Conservation (phyloP, 2,888 invertebrate genomes). For the Acleris sparsana region DNA sequence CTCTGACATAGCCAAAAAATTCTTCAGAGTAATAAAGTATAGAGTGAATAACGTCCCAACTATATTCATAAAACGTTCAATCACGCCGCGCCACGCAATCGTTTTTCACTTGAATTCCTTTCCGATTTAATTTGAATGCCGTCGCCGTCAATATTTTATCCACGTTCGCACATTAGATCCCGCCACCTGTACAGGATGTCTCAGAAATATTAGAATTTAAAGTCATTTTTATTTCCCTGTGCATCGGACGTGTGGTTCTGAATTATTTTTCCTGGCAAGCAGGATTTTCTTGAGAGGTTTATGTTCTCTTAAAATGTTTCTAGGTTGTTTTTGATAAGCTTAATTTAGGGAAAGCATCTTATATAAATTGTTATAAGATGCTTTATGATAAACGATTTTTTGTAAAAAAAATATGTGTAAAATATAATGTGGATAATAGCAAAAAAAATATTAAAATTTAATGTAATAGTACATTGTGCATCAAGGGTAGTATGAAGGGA, state of each 20-base stretch:
- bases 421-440: too few relatives aligned
- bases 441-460: too few relatives aligned
- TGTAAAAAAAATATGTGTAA: too few relatives aligned
- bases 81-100: conserved; percentile 6
- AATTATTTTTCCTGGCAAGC: conserved; percentile 17
- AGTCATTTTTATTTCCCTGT: conserved; percentile 31
- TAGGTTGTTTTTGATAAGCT: neutral
- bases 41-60: neutral
- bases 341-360: too few relatives aligned
- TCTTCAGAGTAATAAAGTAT: neutral
- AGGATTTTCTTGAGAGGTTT: neutral
- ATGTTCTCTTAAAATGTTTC: neutral
- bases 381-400: too few relatives aligned
- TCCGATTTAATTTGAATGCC: conserved; percentile 17
- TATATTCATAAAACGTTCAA: neutral
- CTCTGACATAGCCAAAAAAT: too few relatives aligned
- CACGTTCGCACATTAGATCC: conserved; percentile 27
- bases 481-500: too few relatives aligned
- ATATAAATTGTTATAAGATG: too few relatives aligned
- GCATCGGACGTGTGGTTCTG: conserved; percentile 13
- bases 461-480: too few relatives aligned
- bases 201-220: conserved; percentile 36
- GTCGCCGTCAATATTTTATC: conserved; percentile 31
- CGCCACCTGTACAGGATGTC: conserved; percentile 33
- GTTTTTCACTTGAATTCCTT: conserved; percentile 24